Evolutionary conservation across 2,888 invertebrate species (phyloP).

Genomic region (Agriopis aurantiaria): DNA sequence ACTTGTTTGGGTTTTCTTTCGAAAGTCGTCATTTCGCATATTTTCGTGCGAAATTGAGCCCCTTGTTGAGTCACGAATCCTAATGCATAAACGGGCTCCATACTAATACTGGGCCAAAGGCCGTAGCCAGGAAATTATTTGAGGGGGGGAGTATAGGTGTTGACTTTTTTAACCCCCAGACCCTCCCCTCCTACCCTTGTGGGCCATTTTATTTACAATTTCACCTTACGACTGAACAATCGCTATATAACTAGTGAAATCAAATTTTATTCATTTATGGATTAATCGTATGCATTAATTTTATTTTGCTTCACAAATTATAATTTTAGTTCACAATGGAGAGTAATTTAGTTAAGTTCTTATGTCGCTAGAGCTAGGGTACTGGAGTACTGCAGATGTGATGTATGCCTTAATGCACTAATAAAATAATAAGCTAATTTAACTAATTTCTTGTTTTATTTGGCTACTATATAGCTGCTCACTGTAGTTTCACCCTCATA

Average conservation of each 20-base stretch:
- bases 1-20: no score
- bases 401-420: conserved; percentile 78
- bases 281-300: neutral
- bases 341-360: conserved; percentile 46
- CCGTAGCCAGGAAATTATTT: no score
- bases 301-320: conserved; percentile 20
- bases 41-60: no score
- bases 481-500: no score
- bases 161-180: no score
- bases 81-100: no score
- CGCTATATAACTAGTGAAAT: neutral
- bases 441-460: conserved; percentile 44
- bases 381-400: conserved; percentile 52
- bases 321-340: conserved; percentile 37
- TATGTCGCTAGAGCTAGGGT: conserved; percentile 53
- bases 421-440: conserved; percentile 75
- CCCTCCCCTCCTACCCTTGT: no score
- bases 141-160: no score
- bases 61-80: no score
- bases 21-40: no score
- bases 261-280: neutral
- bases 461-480: neutral
- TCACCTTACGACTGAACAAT: neutral
- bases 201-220: no score
- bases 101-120: no score